Base-by-base conservation (phyloP, 2,888 invertebrate genomes). In the Osmoderma eremita region DNA sequence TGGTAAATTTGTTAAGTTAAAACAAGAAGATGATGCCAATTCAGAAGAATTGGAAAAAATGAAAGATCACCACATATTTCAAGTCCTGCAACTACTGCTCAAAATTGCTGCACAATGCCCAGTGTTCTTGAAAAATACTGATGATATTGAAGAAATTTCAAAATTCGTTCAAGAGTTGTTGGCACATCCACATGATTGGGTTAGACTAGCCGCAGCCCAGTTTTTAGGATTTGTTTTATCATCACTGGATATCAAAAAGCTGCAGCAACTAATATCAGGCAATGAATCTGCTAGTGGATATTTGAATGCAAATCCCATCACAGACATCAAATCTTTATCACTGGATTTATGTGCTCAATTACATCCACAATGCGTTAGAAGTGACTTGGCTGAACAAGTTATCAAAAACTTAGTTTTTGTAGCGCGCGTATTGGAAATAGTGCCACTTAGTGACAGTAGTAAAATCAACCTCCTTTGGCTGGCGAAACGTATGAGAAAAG, bases 161-260 rank as follows among this genome's bases (percentile, higher is more conserved):
- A 88, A 88, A 77, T 86, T 89, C 76, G 87, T 89, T 74, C 91
- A 93, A 80, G 85, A 84, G 15, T 85, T 94, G 48, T 79, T 97
- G 13, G 89, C 87, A 0, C 90, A 97, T 80, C 91, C 93, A 12
- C 96, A 97, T 78, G 86, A 89, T 36, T 95, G 95, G 95, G 93
- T 97, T 0, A 87, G 95, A 63, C 83, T 94, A 50, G 87, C 88
- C 67, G 87, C 94, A 0, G 87, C 90, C 0, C 93, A 94, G 79
- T 86, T 95, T 69, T 81, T 96, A 48, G 91, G 92, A 0, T 86
- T 88, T 51, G 84, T 95, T 56, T 82, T 97, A 63, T 84, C 88
- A 0, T 81, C 86, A 0, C 85, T 90, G 51, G 87, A 92, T 75
- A 82, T 86, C 6, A 85, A 86, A 0, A 86, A 88, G 67, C 82